Conservation (phyloP, 2,113 vertebrate genomes). For the Hemicordylus capensis region DNA sequence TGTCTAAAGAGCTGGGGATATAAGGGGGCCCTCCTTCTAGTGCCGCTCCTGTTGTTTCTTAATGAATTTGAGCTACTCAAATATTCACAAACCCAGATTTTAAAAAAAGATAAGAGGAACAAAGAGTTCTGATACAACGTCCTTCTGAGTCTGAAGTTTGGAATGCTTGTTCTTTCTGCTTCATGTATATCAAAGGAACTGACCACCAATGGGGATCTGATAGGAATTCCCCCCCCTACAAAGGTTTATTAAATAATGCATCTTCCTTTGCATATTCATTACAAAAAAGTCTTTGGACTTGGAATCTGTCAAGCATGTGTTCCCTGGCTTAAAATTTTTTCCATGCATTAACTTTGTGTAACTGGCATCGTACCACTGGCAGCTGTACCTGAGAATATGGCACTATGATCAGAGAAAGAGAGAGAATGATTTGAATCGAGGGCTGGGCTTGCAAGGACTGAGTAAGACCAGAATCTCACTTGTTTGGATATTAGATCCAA, state of each 20-base stretch:
- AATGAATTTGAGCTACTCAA: not conserved
- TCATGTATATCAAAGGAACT: conserved; percentile 22
- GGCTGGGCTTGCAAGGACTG: not conserved
- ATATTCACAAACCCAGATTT: not conserved
- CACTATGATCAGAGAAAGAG: not conserved
- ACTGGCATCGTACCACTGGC: conserved; percentile 5
- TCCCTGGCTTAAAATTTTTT: fast-evolving
- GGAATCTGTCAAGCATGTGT: fast-evolving
- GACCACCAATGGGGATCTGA: conserved; percentile 11
- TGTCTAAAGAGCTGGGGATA: not conserved
- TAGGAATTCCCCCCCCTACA: not conserved
- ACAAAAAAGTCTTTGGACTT: not conserved
- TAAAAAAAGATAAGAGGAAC: not conserved
- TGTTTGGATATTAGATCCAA: not conserved
- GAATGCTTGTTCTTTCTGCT: not conserved
- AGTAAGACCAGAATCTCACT: not conserved
- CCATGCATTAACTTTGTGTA: not conserved
- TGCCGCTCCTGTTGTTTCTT: not conserved
- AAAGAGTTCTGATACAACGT: not conserved
- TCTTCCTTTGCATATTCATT: not conserved
- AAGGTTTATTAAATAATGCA: conserved; percentile 29
- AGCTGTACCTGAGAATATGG: not conserved
- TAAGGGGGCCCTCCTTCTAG: not conserved
- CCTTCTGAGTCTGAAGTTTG: not conserved
- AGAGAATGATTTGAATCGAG: not conserved